Evolutionary conservation across 2,797 vertebrate species (phyloP).

Genomic region (Hirundo rustica): DNA sequence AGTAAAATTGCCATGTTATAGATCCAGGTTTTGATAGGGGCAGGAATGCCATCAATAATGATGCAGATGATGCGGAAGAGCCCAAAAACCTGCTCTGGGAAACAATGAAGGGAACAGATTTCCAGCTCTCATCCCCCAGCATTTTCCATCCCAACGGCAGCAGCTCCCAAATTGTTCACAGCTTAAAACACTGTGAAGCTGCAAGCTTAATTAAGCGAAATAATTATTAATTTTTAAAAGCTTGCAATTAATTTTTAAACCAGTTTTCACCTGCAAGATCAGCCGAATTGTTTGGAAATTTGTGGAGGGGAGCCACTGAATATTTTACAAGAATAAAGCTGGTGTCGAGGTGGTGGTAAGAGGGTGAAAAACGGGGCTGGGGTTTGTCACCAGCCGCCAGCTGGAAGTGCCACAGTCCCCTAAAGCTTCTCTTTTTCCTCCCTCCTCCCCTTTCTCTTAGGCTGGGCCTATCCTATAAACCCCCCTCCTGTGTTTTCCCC

Average conservation of each 20-base stretch:
- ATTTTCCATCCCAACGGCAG: neutral
- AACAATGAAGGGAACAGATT: neutral
- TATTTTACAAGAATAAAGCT: slow-evolving; percentile 34
- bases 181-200: neutral
- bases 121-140: neutral
- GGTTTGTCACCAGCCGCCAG: neutral
- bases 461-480: neutral
- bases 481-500: neutral
- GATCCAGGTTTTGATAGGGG: slow-evolving; percentile 22
- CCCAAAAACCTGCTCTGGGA: neutral
- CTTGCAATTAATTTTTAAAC: slow-evolving; percentile 60
- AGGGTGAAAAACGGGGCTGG: neutral
- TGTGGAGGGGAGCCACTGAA: neutral
- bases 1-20: neutral
- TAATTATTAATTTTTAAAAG: slow-evolving; percentile 66
- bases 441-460: neutral
- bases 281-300: neutral
- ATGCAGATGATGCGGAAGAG: neutral
- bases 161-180: neutral
- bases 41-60: neutral
- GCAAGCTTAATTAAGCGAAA: slow-evolving; percentile 52
- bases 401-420: neutral
- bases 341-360: accelerated
- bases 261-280: neutral
- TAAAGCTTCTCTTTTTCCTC: neutral